These are phyloP conservation scores for Acanthurus leucopareius DNA, from an alignment of 2,797 vertebrate species.

Conservation along the genomic window DNA sequence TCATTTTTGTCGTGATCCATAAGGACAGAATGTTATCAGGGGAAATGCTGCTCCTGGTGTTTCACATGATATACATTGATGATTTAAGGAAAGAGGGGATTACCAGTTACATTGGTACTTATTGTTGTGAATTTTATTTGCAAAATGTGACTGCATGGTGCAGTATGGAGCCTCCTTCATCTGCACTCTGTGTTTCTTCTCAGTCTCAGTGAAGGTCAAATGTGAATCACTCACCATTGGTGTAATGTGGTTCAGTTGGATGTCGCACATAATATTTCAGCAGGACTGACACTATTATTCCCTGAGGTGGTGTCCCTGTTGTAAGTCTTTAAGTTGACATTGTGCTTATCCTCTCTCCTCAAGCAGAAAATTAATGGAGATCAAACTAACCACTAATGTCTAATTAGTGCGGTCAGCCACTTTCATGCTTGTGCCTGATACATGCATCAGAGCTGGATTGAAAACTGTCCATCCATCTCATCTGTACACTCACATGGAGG, in stretches of 20 bases:
- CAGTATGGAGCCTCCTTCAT: neutral
- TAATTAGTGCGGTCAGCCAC: constrained; percentile 61
- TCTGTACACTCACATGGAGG: constrained; percentile 7
- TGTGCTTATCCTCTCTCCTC: constrained; percentile 51
- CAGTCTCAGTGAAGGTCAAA: neutral
- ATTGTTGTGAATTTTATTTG: too few species aligned
- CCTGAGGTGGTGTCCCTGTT: constrained; percentile 20
- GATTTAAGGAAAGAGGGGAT: too few species aligned
- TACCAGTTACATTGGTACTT: too few species aligned
- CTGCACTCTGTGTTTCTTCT: neutral
- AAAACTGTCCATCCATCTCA: constrained; percentile 42
- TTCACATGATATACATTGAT: too few species aligned
- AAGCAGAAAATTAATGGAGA: constrained; percentile 65
- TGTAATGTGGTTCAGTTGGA: constrained; percentile 8
- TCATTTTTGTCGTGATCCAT: too few species aligned
- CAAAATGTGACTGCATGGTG: too few species aligned
- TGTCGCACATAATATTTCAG: constrained; percentile 36
- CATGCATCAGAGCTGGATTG: constrained; percentile 17
- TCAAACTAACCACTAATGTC: constrained; percentile 51
- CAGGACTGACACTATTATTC: constrained; percentile 20
- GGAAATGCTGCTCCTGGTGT: too few species aligned
- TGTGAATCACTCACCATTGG: constrained; percentile 4
- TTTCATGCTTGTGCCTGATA: constrained; percentile 42
- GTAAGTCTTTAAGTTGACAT: constrained; percentile 51
- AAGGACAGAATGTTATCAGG: too few species aligned